Evolutionary conservation across 2,113 vertebrate genomes (phyloP).

Genomic region (Mastomys natalensis): DNA sequence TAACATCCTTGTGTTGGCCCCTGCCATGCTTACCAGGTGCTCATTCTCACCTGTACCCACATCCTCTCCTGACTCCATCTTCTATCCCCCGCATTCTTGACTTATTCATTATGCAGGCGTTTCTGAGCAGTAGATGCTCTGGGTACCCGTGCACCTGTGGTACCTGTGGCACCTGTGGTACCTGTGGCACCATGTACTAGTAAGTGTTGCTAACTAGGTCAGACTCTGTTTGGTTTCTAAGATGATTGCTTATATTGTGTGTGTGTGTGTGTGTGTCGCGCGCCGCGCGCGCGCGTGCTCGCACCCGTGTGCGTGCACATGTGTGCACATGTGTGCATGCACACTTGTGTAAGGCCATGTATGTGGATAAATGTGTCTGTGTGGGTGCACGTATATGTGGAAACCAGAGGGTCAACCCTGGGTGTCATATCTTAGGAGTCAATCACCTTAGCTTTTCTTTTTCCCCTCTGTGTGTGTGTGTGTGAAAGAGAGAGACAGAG

Average conservation of each 20-base stretch:
- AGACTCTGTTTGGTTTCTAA: not conserved
- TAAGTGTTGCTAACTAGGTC: not conserved
- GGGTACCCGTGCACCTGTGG: not conserved
- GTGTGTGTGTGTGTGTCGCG: not conserved
- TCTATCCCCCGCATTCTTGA: not conserved
- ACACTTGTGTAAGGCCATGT: not conserved
- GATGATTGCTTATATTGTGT: not conserved
- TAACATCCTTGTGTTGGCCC: not conserved
- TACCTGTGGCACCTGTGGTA: no score
- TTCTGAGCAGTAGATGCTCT: no score
- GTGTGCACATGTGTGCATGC: not conserved
- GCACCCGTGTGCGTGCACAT: not conserved
- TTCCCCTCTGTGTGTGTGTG: not conserved
- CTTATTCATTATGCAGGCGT: not conserved
- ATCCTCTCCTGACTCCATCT: not conserved
- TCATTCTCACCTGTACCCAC: not conserved
- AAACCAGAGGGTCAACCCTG: not conserved
- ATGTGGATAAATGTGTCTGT: not conserved
- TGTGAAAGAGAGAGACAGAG: not conserved
- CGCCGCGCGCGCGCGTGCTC: no score
- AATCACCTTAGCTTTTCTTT: not conserved
- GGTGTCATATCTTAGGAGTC: not conserved
- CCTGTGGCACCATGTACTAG: not conserved
- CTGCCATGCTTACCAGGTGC: not conserved
- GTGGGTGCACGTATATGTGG: not conserved